Conservation (phyloP, 2,888 invertebrate genomes). For the Sminthurides aquaticus region DNA sequence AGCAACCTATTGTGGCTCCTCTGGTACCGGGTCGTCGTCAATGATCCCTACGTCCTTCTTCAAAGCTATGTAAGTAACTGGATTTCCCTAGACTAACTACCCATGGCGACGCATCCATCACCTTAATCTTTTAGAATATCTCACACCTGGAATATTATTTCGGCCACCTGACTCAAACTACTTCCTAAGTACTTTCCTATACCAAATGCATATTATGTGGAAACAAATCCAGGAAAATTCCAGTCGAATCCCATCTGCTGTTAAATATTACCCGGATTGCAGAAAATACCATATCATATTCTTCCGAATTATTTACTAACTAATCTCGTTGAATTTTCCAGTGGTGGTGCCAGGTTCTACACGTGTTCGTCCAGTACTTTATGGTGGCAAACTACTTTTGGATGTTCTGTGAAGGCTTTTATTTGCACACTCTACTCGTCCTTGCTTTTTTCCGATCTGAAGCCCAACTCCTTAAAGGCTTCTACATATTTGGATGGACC, state of each 20-base stretch:
- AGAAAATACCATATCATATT: too few species aligned
- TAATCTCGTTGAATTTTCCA: slow-evolving; percentile 50
- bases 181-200: too few species aligned
- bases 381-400: slow-evolving; percentile 88
- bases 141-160: too few species aligned
- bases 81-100: too few species aligned
- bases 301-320: too few species aligned
- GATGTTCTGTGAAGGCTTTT: slow-evolving; percentile 94
- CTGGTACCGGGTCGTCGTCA: slow-evolving; percentile 58
- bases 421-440: slow-evolving; percentile 86
- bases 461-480: slow-evolving; percentile 70
- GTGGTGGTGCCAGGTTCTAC: slow-evolving; percentile 71
- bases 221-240: too few species aligned
- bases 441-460: slow-evolving; percentile 78
- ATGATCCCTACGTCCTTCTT: slow-evolving; percentile 24
- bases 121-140: too few species aligned
- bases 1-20: slow-evolving; percentile 82
- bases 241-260: too few species aligned
- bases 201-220: too few species aligned
- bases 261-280: too few species aligned
- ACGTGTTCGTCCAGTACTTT: slow-evolving; percentile 77
- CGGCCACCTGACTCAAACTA: too few species aligned
- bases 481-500: slow-evolving; percentile 79
- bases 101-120: too few species aligned
- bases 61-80: slow-evolving; percentile 26